Base-by-base conservation (phyloP, 23 tunicate genomes). In the Corella eumyota region DNA sequence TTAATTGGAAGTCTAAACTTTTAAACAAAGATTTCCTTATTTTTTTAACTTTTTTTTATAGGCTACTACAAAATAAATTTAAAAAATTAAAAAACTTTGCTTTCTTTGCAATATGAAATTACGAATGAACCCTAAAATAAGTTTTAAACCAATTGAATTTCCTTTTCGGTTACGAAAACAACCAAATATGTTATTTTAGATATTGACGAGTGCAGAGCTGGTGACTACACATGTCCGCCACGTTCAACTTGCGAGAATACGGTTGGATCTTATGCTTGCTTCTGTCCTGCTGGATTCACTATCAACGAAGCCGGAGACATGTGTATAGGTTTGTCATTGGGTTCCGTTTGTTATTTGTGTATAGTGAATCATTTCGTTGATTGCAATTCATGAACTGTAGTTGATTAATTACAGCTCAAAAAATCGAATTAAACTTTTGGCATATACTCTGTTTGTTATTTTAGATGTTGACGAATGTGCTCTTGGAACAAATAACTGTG, bases 201-300 rank as follows among this genome's bases (percentile, higher is more conserved):
- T 32, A 93, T 93, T 13, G 83, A 93, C 80, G 99, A 93, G 65
- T 93, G 99, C 33, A 37, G 77, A 22, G 51, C 68, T 22, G 73
- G 84, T 11, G 85, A 78, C 68, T 93, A 45, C 26, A 53, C 61
- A 13, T 88, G 96, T 50, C 96, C 96, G 13, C 50, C 69, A 4
- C 62, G 77, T n/a, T 54, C 93, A 1, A 46, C 50, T 19, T 93
- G 99, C 37, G 32, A 36, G 23, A 84, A 93, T 70, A 78, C 90
- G 2, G 71, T 50, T 6, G 95, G 95, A 21, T 64, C 77, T 15
- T 84, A 78, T 55, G 63, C 65, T 6, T 93, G 99, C 62, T 45
- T 15, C 2, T 93, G 99, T 50, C 76, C 79, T 3, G 72, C 61
- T 21, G 98, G 93, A 3, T 61, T 71, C 23, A 22, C 37, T 32